These are phyloP conservation scores for Poecilobothrus nobilitatus DNA, from an alignment of 2,888 invertebrate genomes.

Conservation along the genomic window DNA sequence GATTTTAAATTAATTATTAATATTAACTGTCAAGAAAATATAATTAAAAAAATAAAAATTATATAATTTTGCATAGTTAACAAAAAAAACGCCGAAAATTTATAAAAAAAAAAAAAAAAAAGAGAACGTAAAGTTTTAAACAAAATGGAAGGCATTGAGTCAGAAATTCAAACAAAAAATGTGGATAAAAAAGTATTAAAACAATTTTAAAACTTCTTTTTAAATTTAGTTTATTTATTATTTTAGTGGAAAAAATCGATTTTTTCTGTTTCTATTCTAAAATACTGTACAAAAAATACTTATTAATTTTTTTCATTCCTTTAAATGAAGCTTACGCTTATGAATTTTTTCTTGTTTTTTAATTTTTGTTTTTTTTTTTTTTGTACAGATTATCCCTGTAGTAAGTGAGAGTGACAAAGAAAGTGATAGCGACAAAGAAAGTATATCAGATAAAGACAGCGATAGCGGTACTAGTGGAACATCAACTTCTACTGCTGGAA, in stretches of 20 bases:
- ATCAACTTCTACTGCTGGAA: conserved; percentile 29
- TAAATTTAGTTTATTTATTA: too few species aligned
- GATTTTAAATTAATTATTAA: too few species aligned
- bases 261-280: not conserved
- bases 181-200: conserved; percentile 14
- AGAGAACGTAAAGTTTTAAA: not conserved
- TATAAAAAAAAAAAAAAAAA: not conserved
- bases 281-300: not conserved
- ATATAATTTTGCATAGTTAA: not conserved
- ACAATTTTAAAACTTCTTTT: too few species aligned
- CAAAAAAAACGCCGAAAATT: not conserved
- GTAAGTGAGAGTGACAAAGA: conserved; percentile 59
- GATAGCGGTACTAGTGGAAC: conserved; percentile 52
- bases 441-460: conserved; percentile 59
- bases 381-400: conserved; percentile 20
- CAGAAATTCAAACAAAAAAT: not conserved
- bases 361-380: not conserved
- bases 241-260: not conserved
- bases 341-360: conserved; percentile 15
- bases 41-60: not conserved
- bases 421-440: conserved; percentile 59
- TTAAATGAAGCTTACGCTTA: conserved; percentile 11
- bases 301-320: not conserved
- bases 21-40: too few species aligned
- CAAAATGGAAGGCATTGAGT: conserved; percentile 6